These are phyloP conservation scores for Micromesistius poutassou DNA, from an alignment of 2,797 vertebrate species.

Conservation along the genomic window DNA sequence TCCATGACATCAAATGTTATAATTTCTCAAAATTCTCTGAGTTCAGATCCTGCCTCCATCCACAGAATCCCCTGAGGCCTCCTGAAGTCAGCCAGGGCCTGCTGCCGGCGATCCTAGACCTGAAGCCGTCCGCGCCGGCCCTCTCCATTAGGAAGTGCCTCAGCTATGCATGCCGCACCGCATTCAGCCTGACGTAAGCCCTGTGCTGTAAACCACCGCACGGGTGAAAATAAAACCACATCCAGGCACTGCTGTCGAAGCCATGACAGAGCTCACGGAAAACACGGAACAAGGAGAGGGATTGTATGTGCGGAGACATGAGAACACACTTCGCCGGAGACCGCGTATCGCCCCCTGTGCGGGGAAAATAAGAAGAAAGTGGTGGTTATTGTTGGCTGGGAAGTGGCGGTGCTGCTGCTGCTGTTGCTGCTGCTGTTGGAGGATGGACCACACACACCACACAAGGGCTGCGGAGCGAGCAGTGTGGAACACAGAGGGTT, in stretches of 20 bases:
- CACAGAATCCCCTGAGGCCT: slow-evolving; percentile 9
- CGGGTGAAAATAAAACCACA: slow-evolving; percentile 37
- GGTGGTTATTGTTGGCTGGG: slow-evolving; percentile 52
- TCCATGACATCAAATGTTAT: slow-evolving; percentile 7
- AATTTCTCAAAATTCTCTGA: slow-evolving; percentile 1
- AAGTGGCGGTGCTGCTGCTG: slow-evolving; percentile 7
- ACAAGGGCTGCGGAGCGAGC: slow-evolving; percentile 9
- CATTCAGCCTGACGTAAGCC: slow-evolving; percentile 29
- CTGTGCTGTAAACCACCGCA: slow-evolving; percentile 36
- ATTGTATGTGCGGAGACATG: slow-evolving; percentile 31
- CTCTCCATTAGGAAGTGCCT: slow-evolving; percentile 37
- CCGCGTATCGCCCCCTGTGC: slow-evolving; percentile 38
- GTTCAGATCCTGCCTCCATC: slow-evolving; percentile 11
- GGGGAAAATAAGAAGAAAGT: slow-evolving; percentile 32
- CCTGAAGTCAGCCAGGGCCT: slow-evolving; percentile 41
- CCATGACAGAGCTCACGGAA: slow-evolving; percentile 49
- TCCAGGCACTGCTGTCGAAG: slow-evolving; percentile 30
- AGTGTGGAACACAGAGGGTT: background rate
- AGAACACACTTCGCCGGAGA: slow-evolving; percentile 31
- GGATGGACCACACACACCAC: slow-evolving; percentile 34
- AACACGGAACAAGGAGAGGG: slow-evolving; percentile 45
- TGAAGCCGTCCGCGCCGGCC: slow-evolving; percentile 34
- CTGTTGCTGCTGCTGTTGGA: slow-evolving; percentile 15
- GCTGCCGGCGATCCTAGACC: slow-evolving; percentile 18
- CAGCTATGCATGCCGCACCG: slow-evolving; percentile 26